Base-by-base conservation (phyloP, 2,888 invertebrate species). In the Osedax fenrisi region DNA sequence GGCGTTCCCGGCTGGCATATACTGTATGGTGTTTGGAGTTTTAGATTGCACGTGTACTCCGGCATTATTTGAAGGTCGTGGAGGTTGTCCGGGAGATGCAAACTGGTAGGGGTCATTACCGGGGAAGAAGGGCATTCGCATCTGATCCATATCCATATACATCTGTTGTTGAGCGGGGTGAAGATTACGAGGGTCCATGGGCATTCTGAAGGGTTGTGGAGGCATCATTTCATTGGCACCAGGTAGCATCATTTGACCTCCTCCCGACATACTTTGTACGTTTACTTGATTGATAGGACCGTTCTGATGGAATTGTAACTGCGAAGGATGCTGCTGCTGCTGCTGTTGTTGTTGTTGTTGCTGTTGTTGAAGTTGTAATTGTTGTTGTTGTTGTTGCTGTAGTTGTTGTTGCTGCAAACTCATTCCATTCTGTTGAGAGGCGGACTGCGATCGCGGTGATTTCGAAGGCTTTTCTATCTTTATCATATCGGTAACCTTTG, bases 1-100 rank as follows among this genome's bases (percentile, higher is more conserved):
- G 41, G 76, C 78, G n/a, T 94, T 92, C 85, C 94, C 88, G 72
- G 94, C 92, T 24, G 96, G 96, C 84, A 95, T 89, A 87, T 96
- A 96, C 87, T 96, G 95, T 83, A 96, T 96, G 56, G 96, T 96
- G 85, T 96, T 96, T 0, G 96, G 95, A 13, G 95, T 94, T 85
- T 92, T 94, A 10, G 95, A 91, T 86, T 95, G 95, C 26, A 96
- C 94, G 86, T 92, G 92, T 73, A 86, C 84, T 85, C 92, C 94
- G 67, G 90, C 89, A 78, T 90, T 89, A 80, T 56, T 17, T 13
- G 62, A 71, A 2, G 13, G 74, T n/a, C 26, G 26, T 17, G 41
- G 41, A 10, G 41, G 41, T 70, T 2, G 73, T 41, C 23, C 22
- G 64, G 22, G 10, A n/a, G n/a, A n/a, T n/a, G n/a, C n/a, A n/a